Base-by-base conservation (phyloP, 2,113 vertebrate genomes). In the Saguinus midas region DNA sequence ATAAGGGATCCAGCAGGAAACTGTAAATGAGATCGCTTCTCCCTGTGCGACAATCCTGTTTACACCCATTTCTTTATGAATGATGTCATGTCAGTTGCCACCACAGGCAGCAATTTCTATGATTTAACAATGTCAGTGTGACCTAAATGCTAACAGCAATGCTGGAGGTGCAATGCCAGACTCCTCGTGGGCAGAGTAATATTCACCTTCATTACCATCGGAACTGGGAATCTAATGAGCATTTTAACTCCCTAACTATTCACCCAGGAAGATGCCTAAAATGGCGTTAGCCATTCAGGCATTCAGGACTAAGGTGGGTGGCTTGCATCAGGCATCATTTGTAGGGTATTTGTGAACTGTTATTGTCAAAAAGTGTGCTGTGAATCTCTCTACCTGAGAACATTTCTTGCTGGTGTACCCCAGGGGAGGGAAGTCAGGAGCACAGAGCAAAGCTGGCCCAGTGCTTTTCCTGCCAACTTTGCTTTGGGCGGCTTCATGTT, bases 21-120 rank as follows among this genome's bases (percentile, higher is more conserved):
- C 94, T 81, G 93, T 91, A 97, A 97, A 98, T 97, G 98, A 98
- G 98, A 87, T 98, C 40, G 76, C 96, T 84, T 96, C 83, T 96
- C 96, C 79, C 73, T 17, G 25, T 57, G 78, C 0, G 6, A 82
- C 88, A 61, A 78, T 84, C 85, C 94, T 89, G 79, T 93, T 96
- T 68, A 64, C 83, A 43, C 87, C 97, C 90, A 40, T 95, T 96
- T 97, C 90, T 97, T 97, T 96, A 97, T 94, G 97, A 97, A 97
- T 75, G 95, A 96, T 90, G 94, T 29, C 40, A 3, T 80, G 94
- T 94, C 87, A 73, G 70, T 78, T 52, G 94, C 66, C 0, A 12
- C 94, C 94, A 76, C 75, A 23, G 96, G 91, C 95, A 90, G 96
- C 96, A 76, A 80, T 96, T 94, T 97, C 96, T 86, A 64, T 88